A percentile compares a stretch with the other conserved stretches of the same genome.
Evolutionary conservation across 2,113 vertebrate species (phyloP).

Genomic region (Silurus glanis): DNA sequence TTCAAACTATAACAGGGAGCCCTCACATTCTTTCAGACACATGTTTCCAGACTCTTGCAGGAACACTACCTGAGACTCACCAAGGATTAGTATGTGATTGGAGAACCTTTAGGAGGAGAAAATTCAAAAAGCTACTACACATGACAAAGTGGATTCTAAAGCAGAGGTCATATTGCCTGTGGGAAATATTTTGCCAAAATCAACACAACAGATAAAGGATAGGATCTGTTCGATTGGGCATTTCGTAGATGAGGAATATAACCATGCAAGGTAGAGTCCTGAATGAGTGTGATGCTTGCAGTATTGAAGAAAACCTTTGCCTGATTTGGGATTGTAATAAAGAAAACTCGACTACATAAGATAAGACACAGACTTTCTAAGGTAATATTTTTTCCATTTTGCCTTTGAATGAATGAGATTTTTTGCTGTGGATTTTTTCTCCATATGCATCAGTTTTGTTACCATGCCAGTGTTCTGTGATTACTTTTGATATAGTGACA

Average conservation of each 20-base stretch:
- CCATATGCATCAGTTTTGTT: constrained; percentile 44
- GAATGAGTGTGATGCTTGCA: constrained; percentile 22
- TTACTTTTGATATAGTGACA: constrained; percentile 27
- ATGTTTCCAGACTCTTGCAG: constrained; percentile 44
- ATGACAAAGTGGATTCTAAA: constrained; percentile 65
- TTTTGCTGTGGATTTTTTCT: background rate
- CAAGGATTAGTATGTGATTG: constrained; percentile 35
- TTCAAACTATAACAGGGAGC: constrained; percentile 64
- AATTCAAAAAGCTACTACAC: constrained; percentile 45
- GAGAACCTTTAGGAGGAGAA: constrained; percentile 36
- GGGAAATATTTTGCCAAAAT: constrained; percentile 68
- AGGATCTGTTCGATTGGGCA: constrained; percentile 62
- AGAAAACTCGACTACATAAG: constrained; percentile 12
- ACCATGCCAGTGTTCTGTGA: constrained; percentile 27
- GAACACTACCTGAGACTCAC: constrained; percentile 46
- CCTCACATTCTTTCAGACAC: constrained; percentile 54
- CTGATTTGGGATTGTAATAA: constrained; percentile 20
- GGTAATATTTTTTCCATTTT: constrained; percentile 23
- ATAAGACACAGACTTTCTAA: background rate
- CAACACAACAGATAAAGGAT: constrained; percentile 62
- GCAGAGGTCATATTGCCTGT: constrained; percentile 58
- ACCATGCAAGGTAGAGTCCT: constrained; percentile 48
- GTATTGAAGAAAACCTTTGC: constrained; percentile 19
- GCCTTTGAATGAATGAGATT: background rate
- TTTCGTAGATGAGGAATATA: constrained; percentile 45